Evolutionary conservation across 2,113 vertebrate genomes (phyloP).

Genomic region (Pogona vitticeps): DNA sequence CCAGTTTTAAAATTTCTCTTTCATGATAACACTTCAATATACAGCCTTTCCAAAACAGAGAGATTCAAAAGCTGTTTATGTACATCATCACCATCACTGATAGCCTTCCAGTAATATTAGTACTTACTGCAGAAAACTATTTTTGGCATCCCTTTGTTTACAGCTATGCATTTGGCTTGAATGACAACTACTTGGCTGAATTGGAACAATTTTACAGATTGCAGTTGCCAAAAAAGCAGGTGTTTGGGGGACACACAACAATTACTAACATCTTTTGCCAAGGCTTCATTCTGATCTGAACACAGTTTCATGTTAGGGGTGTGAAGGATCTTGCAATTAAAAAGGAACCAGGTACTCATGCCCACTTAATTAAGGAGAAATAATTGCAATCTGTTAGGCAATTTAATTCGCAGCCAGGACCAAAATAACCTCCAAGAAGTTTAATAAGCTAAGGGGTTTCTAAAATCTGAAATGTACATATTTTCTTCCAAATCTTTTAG

Average conservation of each 20-base stretch:
- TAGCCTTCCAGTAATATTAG: background rate
- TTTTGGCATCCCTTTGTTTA: background rate
- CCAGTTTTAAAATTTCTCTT: background rate
- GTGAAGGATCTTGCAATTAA: constrained; percentile 39
- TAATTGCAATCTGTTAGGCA: constrained; percentile 61
- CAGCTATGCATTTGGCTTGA: background rate
- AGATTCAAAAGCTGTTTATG: constrained; percentile 20
- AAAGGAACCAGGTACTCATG: background rate
- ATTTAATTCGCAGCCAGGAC: constrained; percentile 28
- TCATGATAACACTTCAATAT: constrained; percentile 7
- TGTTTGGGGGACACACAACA: constrained; percentile 47
- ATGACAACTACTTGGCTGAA: constrained; percentile 26
- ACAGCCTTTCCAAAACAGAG: background rate
- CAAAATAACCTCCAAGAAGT: constrained; percentile 43
- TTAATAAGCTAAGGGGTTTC: constrained; percentile 9
- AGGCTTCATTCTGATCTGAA: constrained; percentile 52
- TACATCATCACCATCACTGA: background rate
- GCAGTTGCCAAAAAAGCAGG: constrained; percentile 60
- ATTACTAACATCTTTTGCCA: constrained; percentile 49
- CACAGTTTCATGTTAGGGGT: constrained; percentile 47
- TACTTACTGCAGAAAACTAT: background rate
- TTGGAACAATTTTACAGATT: constrained; percentile 41
- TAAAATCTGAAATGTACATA: background rate
- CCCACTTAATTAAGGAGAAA: constrained; percentile 44
- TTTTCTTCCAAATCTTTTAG: background rate